phyloP scores from a whole-genome alignment of 2,113 vertebrate species.

The Clinocottus analis region DNA sequence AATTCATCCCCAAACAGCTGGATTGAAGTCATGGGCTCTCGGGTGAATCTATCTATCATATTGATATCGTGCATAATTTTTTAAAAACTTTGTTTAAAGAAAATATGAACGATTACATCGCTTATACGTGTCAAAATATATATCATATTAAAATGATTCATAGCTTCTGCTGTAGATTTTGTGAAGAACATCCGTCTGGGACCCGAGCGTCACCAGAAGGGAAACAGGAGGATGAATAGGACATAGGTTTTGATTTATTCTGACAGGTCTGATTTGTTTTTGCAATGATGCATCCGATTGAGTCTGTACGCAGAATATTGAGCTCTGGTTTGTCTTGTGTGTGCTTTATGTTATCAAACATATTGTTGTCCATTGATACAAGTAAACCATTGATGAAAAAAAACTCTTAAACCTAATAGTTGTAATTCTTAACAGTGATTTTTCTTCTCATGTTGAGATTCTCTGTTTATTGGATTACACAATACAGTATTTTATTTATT shows the following conservation, averaged over 20 bases:
- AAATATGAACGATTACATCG: not conserved
- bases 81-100: not conserved
- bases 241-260: not conserved
- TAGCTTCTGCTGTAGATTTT: not conserved
- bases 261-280: not conserved
- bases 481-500: too few relatives aligned
- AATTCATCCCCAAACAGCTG: too few relatives aligned
- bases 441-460: too few relatives aligned
- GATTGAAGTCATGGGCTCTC: not conserved
- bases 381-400: not conserved
- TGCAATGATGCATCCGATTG: not conserved
- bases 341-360: not conserved
- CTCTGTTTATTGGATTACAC: too few relatives aligned
- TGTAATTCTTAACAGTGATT: too few relatives aligned
- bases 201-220: not conserved
- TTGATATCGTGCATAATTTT: not conserved
- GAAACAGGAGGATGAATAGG: not conserved
- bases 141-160: not conserved
- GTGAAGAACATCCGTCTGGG: not conserved
- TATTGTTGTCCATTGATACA: not conserved
- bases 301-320: not conserved
- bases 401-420: not conserved
- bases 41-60: not conserved
- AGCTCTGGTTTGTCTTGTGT: not conserved
- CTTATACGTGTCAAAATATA: not conserved